These are phyloP conservation scores for Alcis repandata DNA, from an alignment of 2,888 invertebrate species.

Conservation along the genomic window DNA sequence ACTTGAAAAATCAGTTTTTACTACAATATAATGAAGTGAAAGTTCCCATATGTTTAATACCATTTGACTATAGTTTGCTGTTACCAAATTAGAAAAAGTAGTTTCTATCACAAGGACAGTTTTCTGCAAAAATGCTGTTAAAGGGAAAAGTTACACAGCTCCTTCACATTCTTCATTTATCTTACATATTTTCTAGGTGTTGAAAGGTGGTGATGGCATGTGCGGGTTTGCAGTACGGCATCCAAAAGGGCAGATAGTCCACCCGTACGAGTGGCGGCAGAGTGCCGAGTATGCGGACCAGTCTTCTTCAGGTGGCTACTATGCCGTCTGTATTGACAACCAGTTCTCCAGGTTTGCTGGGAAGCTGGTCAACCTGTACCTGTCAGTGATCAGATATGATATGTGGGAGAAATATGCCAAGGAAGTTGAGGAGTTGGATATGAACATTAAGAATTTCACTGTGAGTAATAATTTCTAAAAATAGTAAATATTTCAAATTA, in stretches of 20 bases:
- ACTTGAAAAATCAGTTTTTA: too few species aligned
- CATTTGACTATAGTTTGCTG: too few species aligned
- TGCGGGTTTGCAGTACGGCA: constrained; percentile 96
- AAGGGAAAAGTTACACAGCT: background rate
- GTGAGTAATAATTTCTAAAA: constrained; percentile 84
- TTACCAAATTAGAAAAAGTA: too few species aligned
- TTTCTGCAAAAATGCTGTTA: too few species aligned
- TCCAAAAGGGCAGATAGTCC: constrained; percentile 93
- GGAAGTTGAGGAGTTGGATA: constrained; percentile 94
- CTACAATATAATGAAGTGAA: too few species aligned
- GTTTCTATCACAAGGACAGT: too few species aligned
- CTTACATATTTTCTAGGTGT: constrained; percentile 87
- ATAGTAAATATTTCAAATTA: background rate
- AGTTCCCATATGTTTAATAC: too few species aligned
- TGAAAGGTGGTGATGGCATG: constrained; percentile 97
- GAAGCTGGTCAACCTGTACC: constrained; percentile 95
- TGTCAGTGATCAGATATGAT: constrained; percentile 96
- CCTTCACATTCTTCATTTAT: background rate
- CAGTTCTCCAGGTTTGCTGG: constrained; percentile 96
- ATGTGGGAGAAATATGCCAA: constrained; percentile 97
- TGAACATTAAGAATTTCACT: constrained; percentile 96
- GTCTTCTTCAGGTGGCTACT: constrained; percentile 93
- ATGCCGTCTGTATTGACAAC: constrained; percentile 96
- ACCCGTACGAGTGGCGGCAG: constrained; percentile 96
- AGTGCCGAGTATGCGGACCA: constrained; percentile 96